Conservation (phyloP, 2,797 vertebrate species). For the Hydrophis major region DNA sequence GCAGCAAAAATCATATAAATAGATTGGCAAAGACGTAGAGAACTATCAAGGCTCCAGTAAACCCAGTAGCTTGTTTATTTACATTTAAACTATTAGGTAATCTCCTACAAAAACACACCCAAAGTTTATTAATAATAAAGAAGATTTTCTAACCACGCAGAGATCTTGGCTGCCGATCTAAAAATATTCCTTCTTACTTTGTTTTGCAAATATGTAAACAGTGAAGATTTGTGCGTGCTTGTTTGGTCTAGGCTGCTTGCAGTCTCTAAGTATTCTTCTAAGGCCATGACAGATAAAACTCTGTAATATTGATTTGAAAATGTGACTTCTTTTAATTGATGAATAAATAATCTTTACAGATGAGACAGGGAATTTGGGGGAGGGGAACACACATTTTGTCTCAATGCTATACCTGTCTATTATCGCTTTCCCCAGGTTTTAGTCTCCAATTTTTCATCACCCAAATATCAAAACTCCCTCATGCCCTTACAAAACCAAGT, state of each 20-base stretch:
- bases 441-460: background rate
- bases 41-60: background rate
- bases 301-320: background rate
- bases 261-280: background rate
- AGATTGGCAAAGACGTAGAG: background rate
- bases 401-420: background rate
- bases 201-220: conserved; percentile 15
- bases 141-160: conserved; percentile 20
- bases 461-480: background rate
- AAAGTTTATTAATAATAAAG: conserved; percentile 15
- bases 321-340: background rate
- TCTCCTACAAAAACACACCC: background rate
- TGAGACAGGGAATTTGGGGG: background rate
- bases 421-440: background rate
- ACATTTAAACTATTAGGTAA: background rate
- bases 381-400: background rate
- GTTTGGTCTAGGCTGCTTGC: conserved; percentile 4
- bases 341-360: background rate
- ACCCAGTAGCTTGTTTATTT: background rate
- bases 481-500: too few relatives aligned
- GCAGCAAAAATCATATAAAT: background rate
- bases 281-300: background rate
- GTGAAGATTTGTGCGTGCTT: background rate
- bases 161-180: conserved; percentile 23
- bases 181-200: conserved; percentile 22